Conservation (phyloP, 2,113 vertebrate species). For the human region GRCh38 chr21:14639501-14640000, state of each 20-base stretch:
- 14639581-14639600: neutral
- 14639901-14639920: neutral
- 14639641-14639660: slow-evolving; percentile 37
- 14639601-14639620: neutral
- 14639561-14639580: neutral
- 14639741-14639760: neutral
- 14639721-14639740: neutral
- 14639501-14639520: neutral
- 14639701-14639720: neutral
- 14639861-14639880: neutral
- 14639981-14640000: neutral
- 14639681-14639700: neutral
- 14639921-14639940: neutral
- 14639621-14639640: slow-evolving; percentile 35
- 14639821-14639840: neutral
- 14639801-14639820: neutral
- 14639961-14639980: neutral
- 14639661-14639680: neutral
- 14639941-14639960: neutral
- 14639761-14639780: neutral
- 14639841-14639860: neutral
- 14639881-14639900: neutral
- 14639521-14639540: neutral
- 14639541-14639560: neutral
- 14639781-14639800: neutral